These are phyloP conservation scores for Borostomias antarcticus DNA, from an alignment of 2,797 vertebrate genomes.

Conservation along the genomic window DNA sequence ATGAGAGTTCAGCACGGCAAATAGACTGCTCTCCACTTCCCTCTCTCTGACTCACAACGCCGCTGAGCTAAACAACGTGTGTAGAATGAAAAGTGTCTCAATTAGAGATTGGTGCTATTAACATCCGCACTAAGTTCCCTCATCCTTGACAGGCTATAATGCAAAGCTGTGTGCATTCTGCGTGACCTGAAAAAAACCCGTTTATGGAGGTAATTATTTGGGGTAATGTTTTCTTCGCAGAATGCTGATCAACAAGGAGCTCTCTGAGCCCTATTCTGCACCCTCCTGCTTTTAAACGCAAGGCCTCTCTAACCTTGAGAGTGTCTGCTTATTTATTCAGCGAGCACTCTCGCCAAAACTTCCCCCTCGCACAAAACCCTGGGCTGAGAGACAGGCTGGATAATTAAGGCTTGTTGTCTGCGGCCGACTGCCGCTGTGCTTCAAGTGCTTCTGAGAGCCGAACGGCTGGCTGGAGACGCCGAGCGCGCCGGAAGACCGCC, in stretches of 20 bases:
- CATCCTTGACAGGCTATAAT: neutral
- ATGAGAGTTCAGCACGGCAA: neutral
- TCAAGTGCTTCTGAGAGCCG: too few relatives aligned
- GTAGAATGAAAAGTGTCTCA: neutral
- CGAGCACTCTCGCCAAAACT: slow-evolving; percentile 52
- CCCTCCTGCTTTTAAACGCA: slow-evolving; percentile 40
- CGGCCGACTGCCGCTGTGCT: too few relatives aligned
- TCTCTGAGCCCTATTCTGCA: neutral
- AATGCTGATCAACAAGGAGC: slow-evolving; percentile 27
- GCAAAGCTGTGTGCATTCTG: neutral
- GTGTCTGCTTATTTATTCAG: slow-evolving; percentile 65
- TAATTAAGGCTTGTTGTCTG: neutral
- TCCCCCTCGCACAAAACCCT: slow-evolving; percentile 7
- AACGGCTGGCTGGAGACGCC: too few relatives aligned
- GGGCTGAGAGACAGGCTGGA: neutral
- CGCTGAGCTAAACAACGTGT: neutral
- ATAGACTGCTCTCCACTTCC: neutral
- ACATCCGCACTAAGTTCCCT: neutral
- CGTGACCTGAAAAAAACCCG: neutral
- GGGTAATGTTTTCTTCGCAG: slow-evolving; percentile 52
- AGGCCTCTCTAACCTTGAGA: slow-evolving; percentile 55
- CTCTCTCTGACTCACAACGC: neutral
- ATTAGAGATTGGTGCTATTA: neutral
- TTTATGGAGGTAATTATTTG: slow-evolving; percentile 7
- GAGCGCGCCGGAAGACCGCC: too few relatives aligned